These are phyloP conservation scores for Pipistrellus nathusii DNA, from an alignment of 2,797 vertebrate species.

Conservation along the genomic window DNA sequence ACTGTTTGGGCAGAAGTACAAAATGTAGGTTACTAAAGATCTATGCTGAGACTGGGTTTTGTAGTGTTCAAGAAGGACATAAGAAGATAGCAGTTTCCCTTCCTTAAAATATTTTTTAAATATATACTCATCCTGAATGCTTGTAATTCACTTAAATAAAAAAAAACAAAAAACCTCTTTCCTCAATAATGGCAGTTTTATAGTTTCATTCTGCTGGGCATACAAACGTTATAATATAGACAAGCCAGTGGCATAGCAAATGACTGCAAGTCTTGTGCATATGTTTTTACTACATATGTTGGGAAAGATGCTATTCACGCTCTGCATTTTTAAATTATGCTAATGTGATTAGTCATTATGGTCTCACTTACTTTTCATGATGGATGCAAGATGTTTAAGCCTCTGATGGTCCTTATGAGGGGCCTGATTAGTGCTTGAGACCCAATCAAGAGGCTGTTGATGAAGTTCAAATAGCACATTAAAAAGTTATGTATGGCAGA, in stretches of 20 bases:
- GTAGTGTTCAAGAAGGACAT: background rate
- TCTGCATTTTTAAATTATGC: conserved; percentile 69
- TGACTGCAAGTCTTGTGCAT: conserved; percentile 62
- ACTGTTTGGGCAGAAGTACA: background rate
- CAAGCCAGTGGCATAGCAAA: conserved; percentile 50
- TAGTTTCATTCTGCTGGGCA: conserved; percentile 72
- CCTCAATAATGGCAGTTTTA: conserved; percentile 65
- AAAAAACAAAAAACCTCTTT: background rate
- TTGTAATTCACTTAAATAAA: conserved; percentile 61
- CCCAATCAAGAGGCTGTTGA: conserved; percentile 60
- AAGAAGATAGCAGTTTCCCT: conserved; percentile 6
- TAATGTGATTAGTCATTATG: conserved; percentile 78
- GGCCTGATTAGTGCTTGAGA: conserved; percentile 72
- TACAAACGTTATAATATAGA: conserved; percentile 72
- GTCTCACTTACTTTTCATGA: conserved; percentile 57
- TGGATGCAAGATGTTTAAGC: conserved; percentile 68
- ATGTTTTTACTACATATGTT: conserved; percentile 69
- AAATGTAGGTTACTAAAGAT: conserved; percentile 28
- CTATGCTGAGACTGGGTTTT: conserved; percentile 24
- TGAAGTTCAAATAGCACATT: conserved; percentile 72
- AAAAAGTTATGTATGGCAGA: conserved; percentile 67
- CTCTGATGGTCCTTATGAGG: conserved; percentile 52
- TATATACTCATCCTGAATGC: conserved; percentile 25
- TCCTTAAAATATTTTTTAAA: background rate
- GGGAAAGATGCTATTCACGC: conserved; percentile 35